Base-by-base conservation (phyloP, 2,888 invertebrate species). In the Clunio marinus region DNA sequence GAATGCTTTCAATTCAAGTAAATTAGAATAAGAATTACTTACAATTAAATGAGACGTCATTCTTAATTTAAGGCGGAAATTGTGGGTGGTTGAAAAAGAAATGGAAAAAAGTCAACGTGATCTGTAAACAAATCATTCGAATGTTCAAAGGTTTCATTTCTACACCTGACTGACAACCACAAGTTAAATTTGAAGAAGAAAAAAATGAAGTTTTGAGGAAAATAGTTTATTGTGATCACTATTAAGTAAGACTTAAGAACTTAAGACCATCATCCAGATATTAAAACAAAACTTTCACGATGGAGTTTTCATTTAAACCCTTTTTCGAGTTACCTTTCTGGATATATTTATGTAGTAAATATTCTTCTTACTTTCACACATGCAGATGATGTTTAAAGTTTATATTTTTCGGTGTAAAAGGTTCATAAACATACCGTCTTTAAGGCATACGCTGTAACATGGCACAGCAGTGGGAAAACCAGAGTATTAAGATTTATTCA, bases 21-120 rank as follows among this genome's bases (percentile, higher is more conserved):
- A n/a, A 57, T 57, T 57, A 57, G 57, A 27, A 57, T 57, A 25
- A 27, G 24, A 57, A 57, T 57, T 57, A 57, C 22, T 57, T 57
- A 25, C 27, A 22, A 57, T 57, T 57, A 57, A 25, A 57, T n/a
- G 15, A 15, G 13, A 8, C 51, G 17, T 20, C 51, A 22, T 22
- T 41, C 41, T 5, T 8, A 32, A 13, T 13, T 32, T 5, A 8
- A 13, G 35, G n/a, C 41, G 7, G 41, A 41, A 41, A n/a, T 7
- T 17, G 20, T 22, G 2, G 24, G 5, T n/a, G n/a, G n/a, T n/a
- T n/a, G n/a, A n/a, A n/a, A n/a, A n/a, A n/a, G n/a, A n/a, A n/a
- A n/a, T n/a, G n/a, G n/a, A 45, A 5, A 45, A 45, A 15, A 3
- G 8, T 45, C 22, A 22, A 55, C 57, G 57, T 57, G 57, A 57